These are phyloP conservation scores for Mus spicilegus DNA, from an alignment of 2,113 vertebrate genomes.

Conservation along the genomic window DNA sequence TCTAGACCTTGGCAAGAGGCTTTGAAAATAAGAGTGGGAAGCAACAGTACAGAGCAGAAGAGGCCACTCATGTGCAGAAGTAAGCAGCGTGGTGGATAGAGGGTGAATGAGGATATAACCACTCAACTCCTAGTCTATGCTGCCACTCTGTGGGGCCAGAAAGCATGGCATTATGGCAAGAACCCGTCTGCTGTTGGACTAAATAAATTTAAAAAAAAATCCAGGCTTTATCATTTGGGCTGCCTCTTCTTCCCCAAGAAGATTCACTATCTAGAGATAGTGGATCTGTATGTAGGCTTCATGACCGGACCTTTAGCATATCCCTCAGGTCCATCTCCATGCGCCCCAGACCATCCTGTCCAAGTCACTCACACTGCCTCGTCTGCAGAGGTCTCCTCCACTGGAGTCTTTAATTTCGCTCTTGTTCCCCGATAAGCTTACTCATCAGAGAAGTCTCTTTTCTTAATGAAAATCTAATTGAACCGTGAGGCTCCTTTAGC, in stretches of 20 bases:
- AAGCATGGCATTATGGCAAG: neutral
- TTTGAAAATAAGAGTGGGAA: slow-evolving; percentile 24
- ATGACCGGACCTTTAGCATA: neutral
- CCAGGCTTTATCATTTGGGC: neutral
- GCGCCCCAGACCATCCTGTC: no score
- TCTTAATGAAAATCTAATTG: neutral
- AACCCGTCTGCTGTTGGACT: neutral
- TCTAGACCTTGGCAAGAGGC: neutral
- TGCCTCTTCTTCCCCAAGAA: neutral
- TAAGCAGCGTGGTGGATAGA: neutral
- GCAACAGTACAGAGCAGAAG: neutral
- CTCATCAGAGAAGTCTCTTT: neutral
- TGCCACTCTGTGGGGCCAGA: neutral
- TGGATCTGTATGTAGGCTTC: neutral
- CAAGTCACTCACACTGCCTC: neutral
- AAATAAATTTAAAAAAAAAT: neutral
- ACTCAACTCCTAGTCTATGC: no score
- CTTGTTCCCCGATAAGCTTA: neutral
- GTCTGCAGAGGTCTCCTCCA: neutral
- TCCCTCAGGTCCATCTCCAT: neutral
- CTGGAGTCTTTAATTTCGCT: neutral
- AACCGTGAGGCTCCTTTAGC: neutral
- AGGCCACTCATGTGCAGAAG: neutral
- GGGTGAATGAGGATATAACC: neutral
- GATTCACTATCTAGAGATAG: neutral